Percentiles rank a stretch among this genome's conserved stretches.
phyloP scores from a whole-genome alignment of 2,113 vertebrate species.

The Xyrauchen texanus region DNA sequence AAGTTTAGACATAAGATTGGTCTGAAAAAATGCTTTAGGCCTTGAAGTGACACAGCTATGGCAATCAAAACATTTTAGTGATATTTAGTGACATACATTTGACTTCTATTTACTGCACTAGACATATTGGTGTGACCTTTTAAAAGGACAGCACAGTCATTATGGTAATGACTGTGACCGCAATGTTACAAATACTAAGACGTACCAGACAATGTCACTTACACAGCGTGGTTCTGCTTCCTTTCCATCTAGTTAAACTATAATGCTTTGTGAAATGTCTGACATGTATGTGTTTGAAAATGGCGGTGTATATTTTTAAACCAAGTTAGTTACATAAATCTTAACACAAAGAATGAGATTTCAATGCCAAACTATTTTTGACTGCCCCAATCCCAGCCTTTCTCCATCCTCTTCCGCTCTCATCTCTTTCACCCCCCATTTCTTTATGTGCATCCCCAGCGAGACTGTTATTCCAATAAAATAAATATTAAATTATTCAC shows the following conservation, averaged over 20 bases:
- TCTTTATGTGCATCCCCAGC: constrained; percentile 35
- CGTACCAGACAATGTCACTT: constrained; percentile 13
- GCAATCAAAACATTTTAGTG: no score
- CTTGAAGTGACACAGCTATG: no score
- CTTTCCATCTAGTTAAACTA: constrained; percentile 32
- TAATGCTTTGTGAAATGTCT: constrained; percentile 30
- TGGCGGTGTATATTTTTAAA: constrained; percentile 21
- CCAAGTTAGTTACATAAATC: constrained; percentile 41
- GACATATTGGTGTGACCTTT: background rate
- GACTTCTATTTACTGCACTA: background rate
- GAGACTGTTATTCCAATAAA: constrained; percentile 28
- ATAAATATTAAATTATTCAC: constrained; percentile 50
- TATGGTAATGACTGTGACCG: background rate
- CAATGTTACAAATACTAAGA: constrained; percentile 6
- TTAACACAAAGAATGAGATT: constrained; percentile 22
- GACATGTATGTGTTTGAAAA: constrained; percentile 10
- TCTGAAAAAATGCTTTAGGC: no score
- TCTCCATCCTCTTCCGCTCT: background rate
- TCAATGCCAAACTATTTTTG: background rate
- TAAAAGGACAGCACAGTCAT: constrained; percentile 1
- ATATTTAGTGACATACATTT: background rate
- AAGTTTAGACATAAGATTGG: no score
- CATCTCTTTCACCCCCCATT: constrained; percentile 18
- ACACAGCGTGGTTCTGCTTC: constrained; percentile 19
- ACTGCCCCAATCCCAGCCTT: background rate